phyloP scores from a whole-genome alignment of 1,140 invertebrate genomes.

The Patella vulgata region DNA sequence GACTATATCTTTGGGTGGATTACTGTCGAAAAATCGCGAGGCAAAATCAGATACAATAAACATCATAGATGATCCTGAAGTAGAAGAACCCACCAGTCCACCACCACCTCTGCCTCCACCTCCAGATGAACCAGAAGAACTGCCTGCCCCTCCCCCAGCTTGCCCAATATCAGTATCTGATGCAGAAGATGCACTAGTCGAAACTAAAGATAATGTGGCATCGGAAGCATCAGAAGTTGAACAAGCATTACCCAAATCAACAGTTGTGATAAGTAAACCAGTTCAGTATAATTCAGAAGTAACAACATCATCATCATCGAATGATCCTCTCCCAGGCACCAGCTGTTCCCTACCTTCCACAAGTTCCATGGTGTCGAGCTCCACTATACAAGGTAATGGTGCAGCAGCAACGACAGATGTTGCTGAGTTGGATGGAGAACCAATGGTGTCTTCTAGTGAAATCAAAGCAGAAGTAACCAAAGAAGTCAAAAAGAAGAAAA shows the following conservation, averaged over 20 bases:
- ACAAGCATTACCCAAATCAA: slow-evolving; percentile 1
- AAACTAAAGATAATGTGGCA: not conserved
- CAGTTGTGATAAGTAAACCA: slow-evolving; percentile 61
- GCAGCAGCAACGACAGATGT: too few relatives aligned
- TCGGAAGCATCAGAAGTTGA: not conserved
- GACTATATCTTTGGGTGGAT: too few relatives aligned
- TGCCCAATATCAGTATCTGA: slow-evolving; percentile 4
- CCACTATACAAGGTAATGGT: not conserved
- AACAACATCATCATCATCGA: too few relatives aligned
- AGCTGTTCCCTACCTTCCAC: too few relatives aligned
- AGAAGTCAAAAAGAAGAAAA: not conserved
- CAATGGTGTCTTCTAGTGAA: too few relatives aligned
- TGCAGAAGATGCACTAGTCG: not conserved
- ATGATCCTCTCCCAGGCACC: too few relatives aligned
- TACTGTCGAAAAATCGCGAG: too few relatives aligned
- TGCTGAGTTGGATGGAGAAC: too few relatives aligned
- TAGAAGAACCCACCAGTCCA: too few relatives aligned
- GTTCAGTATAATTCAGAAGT: too few relatives aligned
- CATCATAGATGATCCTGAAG: too few relatives aligned
- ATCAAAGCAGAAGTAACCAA: not conserved
- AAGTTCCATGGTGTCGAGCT: slow-evolving; percentile 63
- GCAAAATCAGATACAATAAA: too few relatives aligned
- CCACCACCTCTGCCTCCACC: slow-evolving; percentile 4
- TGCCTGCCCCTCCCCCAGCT: slow-evolving; percentile 4
- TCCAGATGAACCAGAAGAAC: not conserved